Evolutionary conservation across 2,888 invertebrate species (phyloP).

Genomic region (Agapostemon virescens): DNA sequence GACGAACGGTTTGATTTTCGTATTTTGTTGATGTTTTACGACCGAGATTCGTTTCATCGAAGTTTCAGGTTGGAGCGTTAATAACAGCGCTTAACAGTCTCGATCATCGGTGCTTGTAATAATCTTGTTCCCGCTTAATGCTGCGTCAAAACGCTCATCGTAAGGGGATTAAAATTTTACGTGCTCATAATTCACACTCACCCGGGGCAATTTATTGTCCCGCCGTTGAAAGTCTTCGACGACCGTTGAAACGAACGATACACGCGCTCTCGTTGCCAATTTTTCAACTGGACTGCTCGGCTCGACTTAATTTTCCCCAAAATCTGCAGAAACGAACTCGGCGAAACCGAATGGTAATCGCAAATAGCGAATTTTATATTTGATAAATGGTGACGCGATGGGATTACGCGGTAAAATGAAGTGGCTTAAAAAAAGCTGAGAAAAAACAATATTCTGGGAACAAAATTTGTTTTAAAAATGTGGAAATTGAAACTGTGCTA

Average conservation of each 20-base stretch:
- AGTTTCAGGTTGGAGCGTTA: conserved; percentile 40
- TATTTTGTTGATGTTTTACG: conserved; percentile 9
- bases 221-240: conserved; percentile 32
- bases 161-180: conserved; percentile 57
- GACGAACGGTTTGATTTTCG: neutral
- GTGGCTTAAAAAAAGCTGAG: too few relatives aligned
- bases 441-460: too few relatives aligned
- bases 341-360: neutral
- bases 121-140: conserved; percentile 55
- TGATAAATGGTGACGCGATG: too few relatives aligned
- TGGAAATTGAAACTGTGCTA: too few relatives aligned
- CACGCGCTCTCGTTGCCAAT: neutral
- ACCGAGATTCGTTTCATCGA: neutral
- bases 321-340: neutral
- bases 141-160: conserved; percentile 53
- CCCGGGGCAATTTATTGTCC: conserved; percentile 33
- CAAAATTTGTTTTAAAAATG: too few relatives aligned
- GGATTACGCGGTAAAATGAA: too few relatives aligned
- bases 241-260: conserved; percentile 40
- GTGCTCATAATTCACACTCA: conserved; percentile 39
- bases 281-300: neutral
- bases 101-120: conserved; percentile 55
- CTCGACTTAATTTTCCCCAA: neutral
- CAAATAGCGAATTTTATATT: too few relatives aligned
- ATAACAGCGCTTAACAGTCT: conserved; percentile 56